Percentiles rank a stretch among this genome's conserved stretches.
Conservation (phyloP, 2,888 invertebrate genomes). For the Hemithea aestivaria region DNA sequence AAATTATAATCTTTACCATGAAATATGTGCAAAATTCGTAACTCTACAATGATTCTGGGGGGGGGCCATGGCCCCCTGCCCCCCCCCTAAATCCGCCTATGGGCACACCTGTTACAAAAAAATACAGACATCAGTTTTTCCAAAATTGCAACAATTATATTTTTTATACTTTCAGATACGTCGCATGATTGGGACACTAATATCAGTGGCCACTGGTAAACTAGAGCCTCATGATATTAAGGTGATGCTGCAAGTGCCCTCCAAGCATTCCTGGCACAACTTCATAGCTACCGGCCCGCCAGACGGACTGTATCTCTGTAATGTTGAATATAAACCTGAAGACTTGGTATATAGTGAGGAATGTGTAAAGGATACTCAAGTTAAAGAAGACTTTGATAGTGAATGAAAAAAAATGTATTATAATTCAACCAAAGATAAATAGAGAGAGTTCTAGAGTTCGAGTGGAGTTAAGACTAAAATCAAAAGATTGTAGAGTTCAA, state of each 20-base stretch:
- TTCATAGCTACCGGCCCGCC: slow-evolving; percentile 77
- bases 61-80: no score
- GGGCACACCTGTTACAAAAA: no score
- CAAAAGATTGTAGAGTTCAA: no score
- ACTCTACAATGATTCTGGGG: no score
- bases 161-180: slow-evolving; percentile 88
- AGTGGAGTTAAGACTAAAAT: no score
- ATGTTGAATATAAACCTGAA: slow-evolving; percentile 83
- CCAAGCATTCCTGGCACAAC: slow-evolving; percentile 82
- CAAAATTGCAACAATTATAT: no score
- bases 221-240: slow-evolving; percentile 82
- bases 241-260: slow-evolving; percentile 88
- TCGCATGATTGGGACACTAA: slow-evolving; percentile 84
- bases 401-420: slow-evolving; percentile 17
- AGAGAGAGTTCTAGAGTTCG: no score
- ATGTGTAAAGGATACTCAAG: slow-evolving; percentile 2
- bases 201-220: slow-evolving; percentile 80
- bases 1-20: no score
- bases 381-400: slow-evolving; percentile 26
- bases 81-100: no score
- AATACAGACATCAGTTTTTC: no score
- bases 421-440: no score
- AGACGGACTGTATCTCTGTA: slow-evolving; percentile 85
- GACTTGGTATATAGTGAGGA: slow-evolving; percentile 66
- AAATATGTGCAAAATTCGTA: no score